These are phyloP conservation scores for Sinopyrophorus schimmeli DNA, from an alignment of 2,888 invertebrate genomes.

Conservation along the genomic window DNA sequence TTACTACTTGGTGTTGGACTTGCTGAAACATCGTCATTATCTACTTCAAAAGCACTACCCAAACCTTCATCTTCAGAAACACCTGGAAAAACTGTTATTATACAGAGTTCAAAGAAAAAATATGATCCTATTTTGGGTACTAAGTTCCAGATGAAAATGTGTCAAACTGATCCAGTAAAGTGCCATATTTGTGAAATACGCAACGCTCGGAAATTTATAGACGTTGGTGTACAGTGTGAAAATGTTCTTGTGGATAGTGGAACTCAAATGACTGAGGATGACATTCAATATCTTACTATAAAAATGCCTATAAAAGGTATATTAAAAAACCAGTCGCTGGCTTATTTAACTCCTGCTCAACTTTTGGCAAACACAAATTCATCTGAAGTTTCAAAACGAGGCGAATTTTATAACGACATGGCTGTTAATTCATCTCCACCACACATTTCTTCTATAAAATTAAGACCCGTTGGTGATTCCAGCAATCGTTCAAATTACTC, in stretches of 20 bases:
- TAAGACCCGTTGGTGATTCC: too few species aligned
- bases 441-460: too few species aligned
- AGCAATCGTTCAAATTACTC: too few species aligned
- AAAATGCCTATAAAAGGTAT: slow-evolving; percentile 40
- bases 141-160: slow-evolving; percentile 34
- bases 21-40: background rate
- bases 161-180: slow-evolving; percentile 43
- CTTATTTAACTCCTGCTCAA: slow-evolving; percentile 53
- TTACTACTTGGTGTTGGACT: slow-evolving; percentile 31
- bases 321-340: slow-evolving; percentile 47
- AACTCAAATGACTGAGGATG: slow-evolving; percentile 50
- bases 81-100: background rate
- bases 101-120: background rate
- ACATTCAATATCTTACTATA: slow-evolving; percentile 38
- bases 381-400: too few species aligned
- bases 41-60: background rate
- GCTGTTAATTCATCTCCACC: too few species aligned
- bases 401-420: too few species aligned
- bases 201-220: slow-evolving; percentile 37
- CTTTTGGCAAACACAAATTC: too few species aligned
- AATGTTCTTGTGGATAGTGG: slow-evolving; percentile 42
- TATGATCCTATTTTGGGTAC: slow-evolving; percentile 9
- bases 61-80: background rate
- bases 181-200: slow-evolving; percentile 48
- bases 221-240: slow-evolving; percentile 41